Evolutionary conservation across 37 sponge, comb jelly and placozoan species (phyloP).

Genomic region (Aphrocallistes beatrix): DNA sequence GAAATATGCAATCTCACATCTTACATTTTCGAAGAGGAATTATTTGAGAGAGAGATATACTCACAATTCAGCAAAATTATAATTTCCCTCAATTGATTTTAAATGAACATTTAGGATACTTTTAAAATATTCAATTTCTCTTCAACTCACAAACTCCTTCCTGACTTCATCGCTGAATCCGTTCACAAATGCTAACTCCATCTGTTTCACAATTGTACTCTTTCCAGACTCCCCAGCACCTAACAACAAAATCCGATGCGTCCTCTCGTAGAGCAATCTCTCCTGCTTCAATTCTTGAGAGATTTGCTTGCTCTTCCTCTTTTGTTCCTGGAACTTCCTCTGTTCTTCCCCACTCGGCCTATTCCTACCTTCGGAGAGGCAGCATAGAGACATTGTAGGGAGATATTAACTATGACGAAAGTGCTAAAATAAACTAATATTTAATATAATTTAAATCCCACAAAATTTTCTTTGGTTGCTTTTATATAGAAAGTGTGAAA

Average conservation of each 20-base stretch:
- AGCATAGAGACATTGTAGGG: no score
- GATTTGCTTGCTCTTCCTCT: slow-evolving; percentile 1
- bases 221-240: slow-evolving; percentile 98
- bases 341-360: neutral
- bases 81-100: no score
- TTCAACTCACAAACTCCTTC: neutral
- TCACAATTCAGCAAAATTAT: no score
- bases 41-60: no score
- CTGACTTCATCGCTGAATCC: slow-evolving; percentile 35
- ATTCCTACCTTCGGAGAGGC: neutral
- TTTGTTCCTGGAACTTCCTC: neutral
- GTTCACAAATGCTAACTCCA: slow-evolving; percentile 73
- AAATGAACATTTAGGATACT: no score
- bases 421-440: no score
- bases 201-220: slow-evolving; percentile 93
- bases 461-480: no score
- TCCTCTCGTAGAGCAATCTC: neutral
- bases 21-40: no score
- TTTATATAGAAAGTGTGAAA: no score
- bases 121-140: neutral
- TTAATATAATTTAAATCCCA: no score
- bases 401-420: no score
- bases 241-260: slow-evolving; percentile 19
- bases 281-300: neutral
- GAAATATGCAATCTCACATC: no score